Percentiles rank a stretch among this genome's conserved stretches.
Conservation (phyloP, 2,888 invertebrate species). For the Fabriciana adippe region DNA sequence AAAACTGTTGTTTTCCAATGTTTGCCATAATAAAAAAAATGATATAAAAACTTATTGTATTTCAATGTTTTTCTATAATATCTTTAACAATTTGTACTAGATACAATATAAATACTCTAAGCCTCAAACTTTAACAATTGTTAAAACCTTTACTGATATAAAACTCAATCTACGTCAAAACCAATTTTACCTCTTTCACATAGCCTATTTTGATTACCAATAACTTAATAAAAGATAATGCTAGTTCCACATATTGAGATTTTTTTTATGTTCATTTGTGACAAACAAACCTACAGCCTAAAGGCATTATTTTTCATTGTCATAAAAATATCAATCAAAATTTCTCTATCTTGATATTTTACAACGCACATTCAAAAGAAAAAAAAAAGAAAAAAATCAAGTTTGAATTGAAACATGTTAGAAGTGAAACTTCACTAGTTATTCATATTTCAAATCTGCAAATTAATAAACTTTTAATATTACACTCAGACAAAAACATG, state of each 20-base stretch:
- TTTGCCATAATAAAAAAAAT: background rate
- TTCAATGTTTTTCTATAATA: conserved; percentile 29
- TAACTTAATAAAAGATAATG: background rate
- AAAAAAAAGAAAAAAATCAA: background rate
- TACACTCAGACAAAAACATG: too few relatives aligned
- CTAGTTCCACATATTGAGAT: conserved; percentile 6
- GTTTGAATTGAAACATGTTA: too few relatives aligned
- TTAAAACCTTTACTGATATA: conserved; percentile 43
- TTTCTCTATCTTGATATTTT: too few relatives aligned
- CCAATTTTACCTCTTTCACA: conserved; percentile 18
- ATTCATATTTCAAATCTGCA: too few relatives aligned
- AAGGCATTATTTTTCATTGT: background rate
- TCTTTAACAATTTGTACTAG: conserved; percentile 54
- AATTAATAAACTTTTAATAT: too few relatives aligned
- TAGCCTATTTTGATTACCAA: conserved; percentile 8
- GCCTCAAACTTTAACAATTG: conserved; percentile 61
- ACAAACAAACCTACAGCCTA: background rate
- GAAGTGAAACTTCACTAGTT: too few relatives aligned
- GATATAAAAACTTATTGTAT: background rate
- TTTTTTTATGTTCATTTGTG: background rate
- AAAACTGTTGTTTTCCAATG: background rate
- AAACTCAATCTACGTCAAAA: conserved; percentile 32
- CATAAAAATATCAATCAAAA: background rate
- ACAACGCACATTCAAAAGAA: too few relatives aligned
- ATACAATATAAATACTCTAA: conserved; percentile 56